Base-by-base conservation (phyloP, 2,888 invertebrate species). In the Caenorhabditis imperialis region DNA sequence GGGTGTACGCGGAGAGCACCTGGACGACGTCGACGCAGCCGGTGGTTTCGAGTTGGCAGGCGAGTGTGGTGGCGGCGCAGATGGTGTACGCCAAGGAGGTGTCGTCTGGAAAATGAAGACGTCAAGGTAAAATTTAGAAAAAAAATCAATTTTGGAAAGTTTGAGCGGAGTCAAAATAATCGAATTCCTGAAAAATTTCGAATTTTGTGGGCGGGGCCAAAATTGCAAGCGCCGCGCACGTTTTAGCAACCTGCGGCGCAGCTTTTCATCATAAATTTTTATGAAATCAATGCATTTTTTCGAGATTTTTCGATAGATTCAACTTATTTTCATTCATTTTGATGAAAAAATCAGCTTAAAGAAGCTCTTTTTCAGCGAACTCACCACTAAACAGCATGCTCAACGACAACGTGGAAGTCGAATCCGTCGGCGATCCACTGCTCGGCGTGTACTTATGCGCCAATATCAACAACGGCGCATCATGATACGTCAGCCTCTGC, bases 21-120 rank as follows among this genome's bases (percentile, higher is more conserved):
- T 77, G 71, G 33, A 81, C 78, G 3, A 77, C 74, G 55, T 81
- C 81, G 12, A 81, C 62, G 69, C 81, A 81, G 40, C 78, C 77
- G 50, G 73, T 84, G 12, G 81, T 78, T 55, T 87, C 87, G 44
- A 87, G 51, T 77, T 87, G 87, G 37, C 87, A 87, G n/a, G 86
- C 87, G 14, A 84, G 72, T 23, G 83, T 78, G n/a, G 86, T 85
- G 4, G 87, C 77, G 4, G 85, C 86, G 69, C 87, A 85, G 37
- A 87, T 75, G 18, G 73, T 69, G 61, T 72, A 85, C 18, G 86
- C 81, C 30, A 83, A 72, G n/a, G 84, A 77, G 12, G 69, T 55
- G 40, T 76, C 80, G 38, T 69, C 58, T 42, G 62, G 30, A 35
- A 57, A 35, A 22, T 20, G n/a, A 20, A 16, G 38, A 12, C n/a